A percentile compares a stretch with the other conserved stretches of the same genome.
Conservation (phyloP, 2,888 invertebrate genomes). For the Amblyjoppa fuscipennis region DNA sequence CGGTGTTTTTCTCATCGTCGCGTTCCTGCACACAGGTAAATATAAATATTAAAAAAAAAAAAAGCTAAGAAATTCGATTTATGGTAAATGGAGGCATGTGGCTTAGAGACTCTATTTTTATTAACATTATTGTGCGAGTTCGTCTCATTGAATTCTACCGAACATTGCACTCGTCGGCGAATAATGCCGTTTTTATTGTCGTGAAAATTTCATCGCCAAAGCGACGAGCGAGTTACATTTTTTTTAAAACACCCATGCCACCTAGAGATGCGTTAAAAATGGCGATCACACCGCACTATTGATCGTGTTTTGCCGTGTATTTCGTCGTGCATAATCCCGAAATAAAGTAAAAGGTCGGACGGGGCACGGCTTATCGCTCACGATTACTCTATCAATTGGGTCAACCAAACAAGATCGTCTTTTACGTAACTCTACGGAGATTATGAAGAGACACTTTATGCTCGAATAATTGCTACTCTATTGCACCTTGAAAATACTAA, state of each 20-base stretch:
- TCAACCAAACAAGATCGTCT: background rate
- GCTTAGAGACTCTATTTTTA: background rate
- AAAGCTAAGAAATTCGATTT: background rate
- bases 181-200: background rate
- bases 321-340: constrained; percentile 15
- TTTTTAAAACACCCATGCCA: background rate
- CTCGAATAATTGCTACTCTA: too few relatives aligned
- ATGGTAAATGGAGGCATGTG: constrained; percentile 34
- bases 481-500: too few relatives aligned
- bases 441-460: background rate
- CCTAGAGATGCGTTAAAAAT: constrained; percentile 55
- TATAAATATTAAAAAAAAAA: constrained; percentile 18
- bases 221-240: background rate
- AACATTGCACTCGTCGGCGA: background rate
- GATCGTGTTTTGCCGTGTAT: constrained; percentile 45
- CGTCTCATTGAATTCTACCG: background rate
- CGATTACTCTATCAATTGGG: background rate
- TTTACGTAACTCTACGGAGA: background rate
- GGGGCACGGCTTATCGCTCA: background rate
- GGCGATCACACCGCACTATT: constrained; percentile 53
- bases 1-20: constrained; percentile 71
- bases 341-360: constrained; percentile 19
- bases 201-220: background rate
- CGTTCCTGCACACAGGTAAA: constrained; percentile 77
- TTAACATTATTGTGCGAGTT: constrained; percentile 17